Conservation (phyloP, 2,797 vertebrate species). For the Natrix natrix region DNA sequence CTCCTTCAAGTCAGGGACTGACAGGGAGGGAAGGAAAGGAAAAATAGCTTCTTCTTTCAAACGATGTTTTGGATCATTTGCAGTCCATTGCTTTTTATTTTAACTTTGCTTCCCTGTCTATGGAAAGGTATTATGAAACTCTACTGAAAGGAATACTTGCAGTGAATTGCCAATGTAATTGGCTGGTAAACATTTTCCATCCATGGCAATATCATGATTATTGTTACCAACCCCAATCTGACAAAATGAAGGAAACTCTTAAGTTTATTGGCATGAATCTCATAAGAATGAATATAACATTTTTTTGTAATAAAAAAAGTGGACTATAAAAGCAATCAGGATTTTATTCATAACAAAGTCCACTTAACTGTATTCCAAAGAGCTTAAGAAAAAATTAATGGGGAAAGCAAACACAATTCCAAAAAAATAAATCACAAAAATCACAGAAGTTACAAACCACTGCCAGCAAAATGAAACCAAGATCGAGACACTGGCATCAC, state of each 20-base stretch:
- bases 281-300: background rate
- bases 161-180: background rate
- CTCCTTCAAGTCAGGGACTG: background rate
- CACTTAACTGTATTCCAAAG: background rate
- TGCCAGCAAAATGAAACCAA: background rate
- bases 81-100: background rate
- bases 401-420: background rate
- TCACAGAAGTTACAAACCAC: background rate
- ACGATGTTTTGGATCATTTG: background rate
- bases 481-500: background rate
- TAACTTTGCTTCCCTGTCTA: background rate
- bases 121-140: background rate
- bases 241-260: background rate
- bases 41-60: background rate
- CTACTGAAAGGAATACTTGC: background rate
- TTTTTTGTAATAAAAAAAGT: background rate
- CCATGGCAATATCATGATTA: background rate
- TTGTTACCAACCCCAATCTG: background rate
- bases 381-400: background rate
- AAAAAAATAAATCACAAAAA: background rate
- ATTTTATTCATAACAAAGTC: background rate
- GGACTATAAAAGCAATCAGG: background rate
- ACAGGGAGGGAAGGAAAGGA: background rate
- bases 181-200: background rate
- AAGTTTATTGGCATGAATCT: background rate